These are phyloP conservation scores for Syngnathus typhle DNA, from an alignment of 2,113 vertebrate genomes.

Conservation along the genomic window DNA sequence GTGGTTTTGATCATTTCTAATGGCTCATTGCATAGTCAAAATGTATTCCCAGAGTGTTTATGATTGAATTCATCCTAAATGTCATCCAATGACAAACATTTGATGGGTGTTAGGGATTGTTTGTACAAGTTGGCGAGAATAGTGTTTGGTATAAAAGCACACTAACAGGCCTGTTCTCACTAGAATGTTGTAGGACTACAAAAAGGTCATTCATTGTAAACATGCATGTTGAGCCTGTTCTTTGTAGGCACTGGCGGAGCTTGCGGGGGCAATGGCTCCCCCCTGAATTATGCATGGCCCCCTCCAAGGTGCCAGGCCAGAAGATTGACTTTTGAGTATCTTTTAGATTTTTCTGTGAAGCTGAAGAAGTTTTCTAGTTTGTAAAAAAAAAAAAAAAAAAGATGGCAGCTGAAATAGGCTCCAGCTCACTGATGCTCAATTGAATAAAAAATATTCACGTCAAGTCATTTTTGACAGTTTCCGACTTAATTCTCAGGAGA, in stretches of 20 bases:
- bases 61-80: not conserved
- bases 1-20: constrained; percentile 19
- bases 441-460: not conserved
- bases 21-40: constrained; percentile 23
- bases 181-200: not conserved
- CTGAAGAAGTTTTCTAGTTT: no score
- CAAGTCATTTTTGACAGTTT: not conserved
- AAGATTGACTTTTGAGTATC: no score
- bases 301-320: no score
- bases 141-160: constrained; percentile 15
- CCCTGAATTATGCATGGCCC: no score
- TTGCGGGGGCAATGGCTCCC: no score
- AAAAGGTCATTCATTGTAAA: no score
- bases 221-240: no score
- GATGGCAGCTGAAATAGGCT: not conserved
- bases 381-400: not conserved
- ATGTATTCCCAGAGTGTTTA: not conserved
- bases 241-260: no score
- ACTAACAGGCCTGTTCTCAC: not conserved
- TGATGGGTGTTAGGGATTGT: not conserved
- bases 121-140: not conserved
- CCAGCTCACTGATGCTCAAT: not conserved
- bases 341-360: no score
- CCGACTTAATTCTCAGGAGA: not conserved
- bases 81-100: not conserved